A percentile compares a stretch with the other conserved stretches of the same genome.
Conservation (phyloP, 37 sponge, comb jelly and placozoan species). For the Chondrosia reniformis region DNA sequence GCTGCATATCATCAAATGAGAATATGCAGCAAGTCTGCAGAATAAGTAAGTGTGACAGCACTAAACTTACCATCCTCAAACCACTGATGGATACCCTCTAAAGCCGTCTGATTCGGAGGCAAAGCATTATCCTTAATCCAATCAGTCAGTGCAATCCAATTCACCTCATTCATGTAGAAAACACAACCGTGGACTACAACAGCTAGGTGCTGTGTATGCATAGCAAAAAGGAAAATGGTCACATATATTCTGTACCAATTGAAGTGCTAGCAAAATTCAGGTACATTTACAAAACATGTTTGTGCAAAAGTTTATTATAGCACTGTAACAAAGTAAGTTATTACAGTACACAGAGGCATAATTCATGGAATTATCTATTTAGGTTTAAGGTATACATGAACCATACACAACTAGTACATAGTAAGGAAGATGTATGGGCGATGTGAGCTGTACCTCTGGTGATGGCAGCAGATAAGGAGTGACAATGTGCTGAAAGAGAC, state of each 20-base stretch:
- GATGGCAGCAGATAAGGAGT: constrained; percentile 67
- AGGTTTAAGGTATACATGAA: not conserved
- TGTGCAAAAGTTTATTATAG: not conserved
- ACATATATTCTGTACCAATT: not conserved
- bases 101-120: not conserved
- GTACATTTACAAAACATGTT: not conserved
- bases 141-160: not conserved
- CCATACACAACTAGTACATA: too few relatives aligned
- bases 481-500: constrained; percentile 65
- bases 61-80: constrained; percentile 51
- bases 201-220: constrained; percentile 59
- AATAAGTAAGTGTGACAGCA: too few relatives aligned
- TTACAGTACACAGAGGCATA: not conserved
- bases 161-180: constrained; percentile 55
- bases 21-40: too few relatives aligned
- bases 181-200: constrained; percentile 74
- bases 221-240: not conserved
- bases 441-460: constrained; percentile 15
- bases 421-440: not conserved
- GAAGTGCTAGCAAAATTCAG: not conserved
- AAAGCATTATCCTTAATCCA: constrained; percentile 62
- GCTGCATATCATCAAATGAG: too few relatives aligned
- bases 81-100: constrained; percentile 27
- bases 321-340: not conserved
- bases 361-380: not conserved